Evolutionary conservation across 2,113 vertebrate genomes (phyloP).

Genomic region (Ovis canadensis): DNA sequence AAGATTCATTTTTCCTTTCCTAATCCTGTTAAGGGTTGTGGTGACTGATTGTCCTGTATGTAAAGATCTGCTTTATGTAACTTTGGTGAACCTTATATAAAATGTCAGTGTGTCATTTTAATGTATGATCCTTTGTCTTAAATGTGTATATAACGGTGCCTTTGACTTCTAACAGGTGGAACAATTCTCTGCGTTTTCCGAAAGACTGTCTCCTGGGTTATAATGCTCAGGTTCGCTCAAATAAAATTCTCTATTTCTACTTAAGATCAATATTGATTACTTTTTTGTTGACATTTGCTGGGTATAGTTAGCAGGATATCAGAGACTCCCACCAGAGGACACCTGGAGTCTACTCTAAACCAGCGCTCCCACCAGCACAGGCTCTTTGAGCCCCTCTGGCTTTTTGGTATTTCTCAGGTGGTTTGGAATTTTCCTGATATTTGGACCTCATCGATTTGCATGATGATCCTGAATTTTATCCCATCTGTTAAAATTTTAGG

Average conservation of each 20-base stretch:
- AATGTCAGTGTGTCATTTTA: not conserved
- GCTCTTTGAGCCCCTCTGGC: not conserved
- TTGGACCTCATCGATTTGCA: not conserved
- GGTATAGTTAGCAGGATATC: not conserved
- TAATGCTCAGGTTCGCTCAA: not conserved
- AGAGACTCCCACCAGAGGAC: not conserved
- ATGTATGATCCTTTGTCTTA: not conserved
- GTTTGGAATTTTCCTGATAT: not conserved
- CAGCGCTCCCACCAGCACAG: not conserved
- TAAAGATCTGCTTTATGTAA: not conserved
- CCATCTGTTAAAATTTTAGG: not conserved
- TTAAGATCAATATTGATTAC: not conserved
- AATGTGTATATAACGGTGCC: not conserved
- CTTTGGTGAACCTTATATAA: not conserved
- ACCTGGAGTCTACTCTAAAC: not conserved
- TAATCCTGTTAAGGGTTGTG: not conserved
- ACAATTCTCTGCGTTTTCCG: not conserved
- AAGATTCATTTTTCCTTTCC: not conserved
- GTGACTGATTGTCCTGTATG: not conserved
- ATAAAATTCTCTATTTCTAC: not conserved
- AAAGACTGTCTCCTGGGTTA: not conserved
- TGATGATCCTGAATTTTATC: not conserved
- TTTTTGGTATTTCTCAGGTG: not conserved
- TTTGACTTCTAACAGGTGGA: not conserved
- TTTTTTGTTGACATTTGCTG: not conserved